Evolutionary conservation across 2,888 invertebrate genomes (phyloP).

Genomic region (Conops quadrifasciatus): DNA sequence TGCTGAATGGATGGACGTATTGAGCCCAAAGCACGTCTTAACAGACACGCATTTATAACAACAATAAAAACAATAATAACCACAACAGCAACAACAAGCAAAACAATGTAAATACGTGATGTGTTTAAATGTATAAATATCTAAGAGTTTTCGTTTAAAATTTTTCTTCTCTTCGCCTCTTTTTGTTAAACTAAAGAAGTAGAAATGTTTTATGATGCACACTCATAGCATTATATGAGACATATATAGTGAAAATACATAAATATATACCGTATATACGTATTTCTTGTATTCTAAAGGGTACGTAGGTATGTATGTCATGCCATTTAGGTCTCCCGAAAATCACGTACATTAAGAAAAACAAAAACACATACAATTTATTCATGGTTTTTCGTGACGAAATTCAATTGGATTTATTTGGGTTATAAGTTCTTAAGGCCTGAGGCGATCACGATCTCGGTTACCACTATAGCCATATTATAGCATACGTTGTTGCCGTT

Average conservation of each 20-base stretch:
- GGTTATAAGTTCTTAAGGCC: constrained; percentile 13
- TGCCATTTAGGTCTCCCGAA: neutral
- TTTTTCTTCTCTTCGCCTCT: neutral
- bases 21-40: too few species aligned
- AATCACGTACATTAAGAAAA: neutral
- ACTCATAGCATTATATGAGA: too few species aligned
- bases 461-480: too few species aligned
- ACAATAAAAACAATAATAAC: constrained; percentile 18
- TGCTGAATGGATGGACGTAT: constrained; percentile 24
- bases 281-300: too few species aligned
- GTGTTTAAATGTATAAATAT: neutral
- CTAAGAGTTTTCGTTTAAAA: neutral
- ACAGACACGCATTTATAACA: constrained; percentile 16
- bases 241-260: too few species aligned
- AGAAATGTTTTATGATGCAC: too few species aligned
- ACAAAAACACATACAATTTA: neutral
- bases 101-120: constrained; percentile 14
- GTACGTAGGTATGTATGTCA: too few species aligned
- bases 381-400: neutral
- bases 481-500: too few species aligned
- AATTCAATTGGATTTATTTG: constrained; percentile 4
- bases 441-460: constrained; percentile 9
- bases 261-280: too few species aligned
- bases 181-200: too few species aligned
- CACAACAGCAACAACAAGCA: constrained; percentile 15